Evolutionary conservation across 2,888 invertebrate genomes (phyloP).

Genomic region (Zhuqinia jingwanae): DNA sequence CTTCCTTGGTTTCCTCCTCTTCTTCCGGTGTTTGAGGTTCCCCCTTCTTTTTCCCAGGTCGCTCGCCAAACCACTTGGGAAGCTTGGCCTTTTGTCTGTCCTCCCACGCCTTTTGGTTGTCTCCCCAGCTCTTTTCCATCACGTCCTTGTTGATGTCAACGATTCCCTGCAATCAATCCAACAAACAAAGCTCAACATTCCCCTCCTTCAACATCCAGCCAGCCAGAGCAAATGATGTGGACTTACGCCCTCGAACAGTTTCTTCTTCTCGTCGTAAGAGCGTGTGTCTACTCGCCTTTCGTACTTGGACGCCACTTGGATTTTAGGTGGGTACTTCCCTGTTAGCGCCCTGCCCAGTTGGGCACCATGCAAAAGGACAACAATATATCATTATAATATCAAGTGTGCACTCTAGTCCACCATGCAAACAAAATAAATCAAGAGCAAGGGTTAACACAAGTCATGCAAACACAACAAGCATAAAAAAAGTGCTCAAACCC

Average conservation of each 20-base stretch:
- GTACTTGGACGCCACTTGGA: constrained; percentile 99
- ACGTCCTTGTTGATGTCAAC: constrained; percentile 90
- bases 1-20: constrained; percentile 86
- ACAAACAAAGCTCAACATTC: too few species aligned
- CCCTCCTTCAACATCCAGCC: too few species aligned
- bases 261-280: constrained; percentile 98
- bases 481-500: too few species aligned
- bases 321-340: constrained; percentile 99
- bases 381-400: too few species aligned
- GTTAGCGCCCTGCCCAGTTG: constrained; percentile 92
- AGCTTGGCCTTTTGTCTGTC: constrained; percentile 95
- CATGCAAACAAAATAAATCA: too few species aligned
- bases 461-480: too few species aligned
- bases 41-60: constrained; percentile 95
- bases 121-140: constrained; percentile 93
- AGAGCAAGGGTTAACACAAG: too few species aligned
- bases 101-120: constrained; percentile 92
- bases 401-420: too few species aligned
- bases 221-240: constrained; percentile 22
- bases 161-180: constrained; percentile 90
- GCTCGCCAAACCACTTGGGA: constrained; percentile 97
- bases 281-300: constrained; percentile 98
- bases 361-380: too few species aligned
- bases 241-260: constrained; percentile 97
- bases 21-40: constrained; percentile 95